A percentile compares a stretch with the other conserved stretches of the same genome.
phyloP scores from a whole-genome alignment of 2,888 invertebrate genomes.

The Dryocosmus kuriphilus region DNA sequence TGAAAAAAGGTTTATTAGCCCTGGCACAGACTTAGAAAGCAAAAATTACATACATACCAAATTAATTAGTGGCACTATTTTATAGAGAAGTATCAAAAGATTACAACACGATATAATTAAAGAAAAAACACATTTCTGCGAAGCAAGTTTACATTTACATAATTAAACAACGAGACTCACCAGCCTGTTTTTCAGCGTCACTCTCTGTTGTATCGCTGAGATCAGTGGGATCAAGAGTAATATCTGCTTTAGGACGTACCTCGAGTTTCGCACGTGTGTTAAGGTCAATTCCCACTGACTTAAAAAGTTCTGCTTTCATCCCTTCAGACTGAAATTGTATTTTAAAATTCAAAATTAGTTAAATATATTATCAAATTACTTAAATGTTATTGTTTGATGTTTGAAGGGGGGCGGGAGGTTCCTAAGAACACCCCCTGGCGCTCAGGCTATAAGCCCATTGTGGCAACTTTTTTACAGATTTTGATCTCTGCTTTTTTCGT shows the following conservation, averaged over 20 bases:
- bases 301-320: slow-evolving; percentile 54
- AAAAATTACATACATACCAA: neutral
- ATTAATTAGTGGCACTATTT: neutral
- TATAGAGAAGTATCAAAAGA: neutral
- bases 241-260: slow-evolving; percentile 59
- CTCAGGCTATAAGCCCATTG: too few relatives aligned
- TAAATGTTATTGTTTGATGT: too few relatives aligned
- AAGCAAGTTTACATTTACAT: neutral
- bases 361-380: neutral
- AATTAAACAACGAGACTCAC: slow-evolving; percentile 57
- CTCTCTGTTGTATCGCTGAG: slow-evolving; percentile 90
- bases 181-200: slow-evolving; percentile 83
- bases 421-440: too few relatives aligned
- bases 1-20: neutral
- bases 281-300: slow-evolving; percentile 47
- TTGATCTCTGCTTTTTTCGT: too few relatives aligned
- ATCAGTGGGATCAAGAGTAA: slow-evolving; percentile 82
- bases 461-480: too few relatives aligned
- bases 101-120: neutral
- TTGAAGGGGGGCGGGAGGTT: too few relatives aligned
- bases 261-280: slow-evolving; percentile 50
- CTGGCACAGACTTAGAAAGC: neutral
- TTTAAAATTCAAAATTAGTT: slow-evolving; percentile 37
- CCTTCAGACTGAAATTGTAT: slow-evolving; percentile 35
- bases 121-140: neutral